Base-by-base conservation (phyloP, 2,888 invertebrate genomes). In the Notocelia uddmanniana region DNA sequence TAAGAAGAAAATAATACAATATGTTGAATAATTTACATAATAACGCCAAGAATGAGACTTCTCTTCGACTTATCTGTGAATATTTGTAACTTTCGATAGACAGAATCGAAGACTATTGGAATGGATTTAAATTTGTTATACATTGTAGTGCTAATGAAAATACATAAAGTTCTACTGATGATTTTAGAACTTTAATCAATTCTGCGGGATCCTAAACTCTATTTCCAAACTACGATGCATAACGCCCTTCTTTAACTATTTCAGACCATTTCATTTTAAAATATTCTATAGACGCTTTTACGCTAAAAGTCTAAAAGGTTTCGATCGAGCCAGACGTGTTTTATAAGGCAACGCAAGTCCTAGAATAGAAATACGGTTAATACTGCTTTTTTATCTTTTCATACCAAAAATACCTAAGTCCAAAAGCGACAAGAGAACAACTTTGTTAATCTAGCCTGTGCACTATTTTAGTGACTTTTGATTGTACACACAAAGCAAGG, bases 281-380 rank as follows among this genome's bases (percentile, higher is more conserved):
- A 71, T 66, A 52, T 54, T 66, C 64, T 52, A 52, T 31, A 26
- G 52, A 54, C 31, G 59, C 59, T 71, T 66, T 71, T 54, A 71
- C 58, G 31, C 34, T 64, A 52, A 69, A 60, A 59, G 59, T 66
- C 70, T 71, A 45, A 71, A 71, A 71, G 70, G 66, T 71, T 71
- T 71, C 70, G 60, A 54, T 60, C 50, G 57, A 37, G 18, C n/a
- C 50, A 45, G 66, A 59, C 41, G 31, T 59, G 34, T 45, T 8
- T 18, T 34, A 15, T 13, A n/a, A 69, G 50, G 45, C 34, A 37
- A 13, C 70, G 52, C 21, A 66, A 70, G 60, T 19, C 15, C n/a
- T 57, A 18, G 8, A 59, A 19, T 57, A 18, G 8, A 59, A 19
- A 37, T 37, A 59, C 2, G 26, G 5, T n/a, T 21, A 55, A 1